A percentile compares a stretch with the other conserved stretches of the same genome.
Evolutionary conservation across 2,888 invertebrate genomes (phyloP).

Genomic region (Bursaphelenchus okinawaensis): DNA sequence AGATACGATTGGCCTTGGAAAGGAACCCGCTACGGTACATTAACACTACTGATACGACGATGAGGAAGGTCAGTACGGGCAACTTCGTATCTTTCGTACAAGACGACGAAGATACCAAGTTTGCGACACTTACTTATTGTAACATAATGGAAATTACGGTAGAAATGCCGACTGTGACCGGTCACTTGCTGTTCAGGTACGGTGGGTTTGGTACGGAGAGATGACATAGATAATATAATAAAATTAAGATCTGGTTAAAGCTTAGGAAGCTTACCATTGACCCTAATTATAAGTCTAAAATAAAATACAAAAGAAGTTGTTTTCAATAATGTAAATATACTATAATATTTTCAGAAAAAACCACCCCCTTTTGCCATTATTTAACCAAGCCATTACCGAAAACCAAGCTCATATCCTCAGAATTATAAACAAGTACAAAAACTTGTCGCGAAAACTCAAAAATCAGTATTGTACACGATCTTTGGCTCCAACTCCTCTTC

Average conservation of each 20-base stretch:
- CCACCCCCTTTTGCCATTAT: background rate
- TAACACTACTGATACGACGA: background rate
- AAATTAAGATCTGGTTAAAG: too few species aligned
- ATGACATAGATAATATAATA: too few species aligned
- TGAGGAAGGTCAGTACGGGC: background rate
- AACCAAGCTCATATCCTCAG: background rate
- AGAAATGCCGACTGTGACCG: constrained; percentile 2
- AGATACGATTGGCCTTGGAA: constrained; percentile 2
- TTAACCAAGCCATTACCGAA: constrained; percentile 6
- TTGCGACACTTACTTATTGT: background rate
- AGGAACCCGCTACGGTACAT: background rate
- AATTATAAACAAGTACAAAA: constrained; percentile 1
- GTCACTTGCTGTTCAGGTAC: background rate
- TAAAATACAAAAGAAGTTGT: too few species aligned
- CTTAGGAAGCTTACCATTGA: too few species aligned
- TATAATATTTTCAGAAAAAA: background rate
- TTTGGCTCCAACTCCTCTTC: background rate
- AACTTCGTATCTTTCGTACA: background rate
- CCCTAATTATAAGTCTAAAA: too few species aligned
- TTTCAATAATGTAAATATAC: too few species aligned
- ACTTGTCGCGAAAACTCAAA: background rate
- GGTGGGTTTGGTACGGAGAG: too few species aligned
- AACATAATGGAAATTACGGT: background rate
- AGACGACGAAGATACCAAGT: constrained; percentile 10
- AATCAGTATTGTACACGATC: background rate